Evolutionary conservation across 2,797 vertebrate genomes (phyloP), one percentile per base, ranked within the genome.

Genomic region (Thripadectes ignobilis): DNA sequence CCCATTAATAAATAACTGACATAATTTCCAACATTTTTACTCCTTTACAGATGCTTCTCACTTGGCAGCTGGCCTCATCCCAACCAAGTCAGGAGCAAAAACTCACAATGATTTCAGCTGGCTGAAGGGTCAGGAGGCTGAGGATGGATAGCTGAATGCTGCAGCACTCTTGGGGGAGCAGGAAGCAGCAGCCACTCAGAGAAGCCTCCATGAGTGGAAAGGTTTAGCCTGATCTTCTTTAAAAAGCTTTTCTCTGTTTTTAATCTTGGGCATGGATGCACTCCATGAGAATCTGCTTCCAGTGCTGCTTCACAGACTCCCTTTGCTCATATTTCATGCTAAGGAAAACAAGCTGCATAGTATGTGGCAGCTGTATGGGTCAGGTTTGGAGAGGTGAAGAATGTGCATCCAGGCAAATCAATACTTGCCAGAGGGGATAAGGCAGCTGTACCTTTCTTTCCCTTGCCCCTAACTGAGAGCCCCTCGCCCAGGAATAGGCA

Each of bases 1-100:
- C 74, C 76, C 54, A 34, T 84, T 91, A 92, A 95, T 91, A 95
- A 92, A 94, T 86, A 95, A 88, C 91, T 94, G 89, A 92, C 85
- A 95, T 65, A 58, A 88, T 79, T 67, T 83, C 73, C 48, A 85
- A 18, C 83, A 77, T 93, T 79, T 90, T 87, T 82, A 12, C 61
- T 97, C 66, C 54, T 78, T 92, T 90, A 78, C 74, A 87, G 88
- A 84, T 71, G 63, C 63, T 77, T 89, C 62, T 80, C 1, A 9
- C 87, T 97, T 91, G 85, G 93, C 92, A 96, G 88, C 57, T 48
- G 55, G 88, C 73, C 34, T 81, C 38, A 23, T 61, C 63, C 80
- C 80, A 78, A 76, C 20, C 72, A 68, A 93, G 62, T 62, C 82
- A 92, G 68, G 61, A 94, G 71, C 29, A 73, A 82, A 87, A 92